phyloP scores from a whole-genome alignment of 2,113 vertebrate species.

The Entomyzon cyanotis region DNA sequence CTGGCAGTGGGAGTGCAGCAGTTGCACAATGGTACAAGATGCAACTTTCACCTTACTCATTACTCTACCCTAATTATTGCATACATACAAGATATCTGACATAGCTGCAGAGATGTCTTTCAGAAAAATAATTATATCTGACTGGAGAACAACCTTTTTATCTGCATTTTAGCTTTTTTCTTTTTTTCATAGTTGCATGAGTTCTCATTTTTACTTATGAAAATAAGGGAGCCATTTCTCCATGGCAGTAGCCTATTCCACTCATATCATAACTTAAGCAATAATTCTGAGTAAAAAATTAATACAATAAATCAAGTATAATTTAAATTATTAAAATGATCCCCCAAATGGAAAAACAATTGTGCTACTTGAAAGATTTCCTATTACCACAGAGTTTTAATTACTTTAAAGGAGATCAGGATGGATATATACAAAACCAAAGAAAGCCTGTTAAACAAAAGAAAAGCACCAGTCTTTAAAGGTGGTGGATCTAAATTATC shows the following conservation, averaged over 20 bases:
- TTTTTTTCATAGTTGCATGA: background rate
- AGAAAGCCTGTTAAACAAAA: background rate
- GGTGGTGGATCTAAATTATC: background rate
- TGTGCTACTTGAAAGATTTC: background rate
- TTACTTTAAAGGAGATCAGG: background rate
- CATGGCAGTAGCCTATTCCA: background rate
- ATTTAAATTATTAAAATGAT: background rate
- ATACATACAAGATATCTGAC: background rate
- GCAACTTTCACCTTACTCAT: conserved; percentile 30
- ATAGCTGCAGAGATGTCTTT: background rate
- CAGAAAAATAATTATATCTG: background rate
- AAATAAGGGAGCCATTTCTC: background rate
- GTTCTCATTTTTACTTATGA: background rate
- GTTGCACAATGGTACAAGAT: background rate
- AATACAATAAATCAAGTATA: background rate
- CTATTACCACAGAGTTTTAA: background rate
- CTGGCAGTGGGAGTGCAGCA: background rate
- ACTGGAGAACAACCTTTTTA: background rate
- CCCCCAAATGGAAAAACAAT: background rate
- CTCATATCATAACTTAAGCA: background rate
- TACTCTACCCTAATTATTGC: background rate
- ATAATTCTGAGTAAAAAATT: background rate
- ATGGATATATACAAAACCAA: background rate
- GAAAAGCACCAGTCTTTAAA: background rate
- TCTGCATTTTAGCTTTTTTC: background rate